These are phyloP conservation scores for Ectropis grisescens DNA, from an alignment of 1,140 invertebrate genomes.

Conservation along the genomic window DNA sequence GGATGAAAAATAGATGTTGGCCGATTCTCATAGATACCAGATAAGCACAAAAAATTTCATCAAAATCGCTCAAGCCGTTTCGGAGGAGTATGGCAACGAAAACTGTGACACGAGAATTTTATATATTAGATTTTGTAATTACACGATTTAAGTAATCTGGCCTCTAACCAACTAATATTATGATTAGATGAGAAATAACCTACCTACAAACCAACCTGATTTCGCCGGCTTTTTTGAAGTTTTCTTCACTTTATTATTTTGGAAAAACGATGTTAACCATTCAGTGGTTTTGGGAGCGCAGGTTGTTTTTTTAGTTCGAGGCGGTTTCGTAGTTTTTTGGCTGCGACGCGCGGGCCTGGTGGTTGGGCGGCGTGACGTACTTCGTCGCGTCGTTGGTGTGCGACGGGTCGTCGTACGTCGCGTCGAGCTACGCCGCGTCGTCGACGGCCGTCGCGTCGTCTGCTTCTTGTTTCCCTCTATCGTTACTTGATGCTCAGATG, in stretches of 20 bases:
- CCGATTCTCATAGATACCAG: no score
- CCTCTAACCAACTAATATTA: no score
- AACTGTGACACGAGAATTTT: no score
- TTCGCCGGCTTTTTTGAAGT: slow-evolving; percentile 35
- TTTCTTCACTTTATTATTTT: slow-evolving; percentile 32
- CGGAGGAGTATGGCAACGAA: no score
- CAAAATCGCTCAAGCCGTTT: no score
- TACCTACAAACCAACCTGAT: slow-evolving; percentile 55
- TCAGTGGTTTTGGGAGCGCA: slow-evolving; percentile 34
- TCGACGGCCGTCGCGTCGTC: slow-evolving; percentile 9
- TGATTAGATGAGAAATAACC: no score
- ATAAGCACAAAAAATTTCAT: no score
- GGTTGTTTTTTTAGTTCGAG: slow-evolving; percentile 23
- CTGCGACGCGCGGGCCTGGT: slow-evolving; percentile 12
- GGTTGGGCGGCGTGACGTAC: no score
- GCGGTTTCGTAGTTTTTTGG: slow-evolving; percentile 26
- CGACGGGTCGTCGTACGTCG: slow-evolving; percentile 18
- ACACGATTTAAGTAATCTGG: no score
- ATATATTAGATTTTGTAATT: no score
- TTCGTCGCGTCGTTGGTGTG: slow-evolving; percentile 14
- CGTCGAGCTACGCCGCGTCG: slow-evolving; percentile 20
- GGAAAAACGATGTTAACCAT: slow-evolving; percentile 38
- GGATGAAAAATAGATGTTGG: no score
- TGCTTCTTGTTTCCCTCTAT: slow-evolving; percentile 4
- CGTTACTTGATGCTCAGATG: slow-evolving; percentile 8